Evolutionary conservation across 2,113 vertebrate species (phyloP).

Genomic region (Siniperca chuatsi): DNA sequence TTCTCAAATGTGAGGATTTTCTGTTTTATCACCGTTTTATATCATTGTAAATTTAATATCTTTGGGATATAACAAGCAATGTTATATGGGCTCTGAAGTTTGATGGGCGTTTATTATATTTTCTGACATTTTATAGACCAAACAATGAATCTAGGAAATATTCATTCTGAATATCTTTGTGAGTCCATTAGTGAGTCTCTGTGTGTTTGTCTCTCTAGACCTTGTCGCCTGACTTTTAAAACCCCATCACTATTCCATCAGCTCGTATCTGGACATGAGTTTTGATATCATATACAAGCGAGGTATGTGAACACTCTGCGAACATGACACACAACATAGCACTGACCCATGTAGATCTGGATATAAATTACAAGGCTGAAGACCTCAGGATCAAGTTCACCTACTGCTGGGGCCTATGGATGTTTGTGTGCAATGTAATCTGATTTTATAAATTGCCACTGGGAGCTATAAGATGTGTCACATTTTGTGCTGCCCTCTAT

Average conservation of each 20-base stretch:
- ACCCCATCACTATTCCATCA: neutral
- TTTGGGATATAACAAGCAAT: too few relatives aligned
- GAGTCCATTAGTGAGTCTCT: neutral
- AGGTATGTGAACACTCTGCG: slow-evolving; percentile 23
- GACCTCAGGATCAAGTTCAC: slow-evolving; percentile 62
- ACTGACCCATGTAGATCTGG: slow-evolving; percentile 63
- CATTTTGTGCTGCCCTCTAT: neutral
- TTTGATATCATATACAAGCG: slow-evolving; percentile 15
- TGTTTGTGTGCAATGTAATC: slow-evolving; percentile 24
- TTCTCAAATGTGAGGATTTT: neutral
- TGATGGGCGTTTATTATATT: too few relatives aligned
- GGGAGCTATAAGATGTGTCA: neutral
- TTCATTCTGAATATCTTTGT: neutral
- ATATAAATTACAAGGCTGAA: slow-evolving; percentile 61
- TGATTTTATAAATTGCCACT: neutral
- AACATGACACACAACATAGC: slow-evolving; percentile 27
- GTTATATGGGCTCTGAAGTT: too few relatives aligned
- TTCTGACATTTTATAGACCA: neutral
- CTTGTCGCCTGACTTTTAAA: neutral
- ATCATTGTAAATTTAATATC: neutral
- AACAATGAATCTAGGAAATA: too few relatives aligned
- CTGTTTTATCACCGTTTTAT: neutral
- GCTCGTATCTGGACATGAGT: neutral
- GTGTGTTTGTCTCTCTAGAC: neutral
- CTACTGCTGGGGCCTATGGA: slow-evolving; percentile 13